phyloP scores from a whole-genome alignment of 2,888 invertebrate genomes.

The Limenitis camilla region DNA sequence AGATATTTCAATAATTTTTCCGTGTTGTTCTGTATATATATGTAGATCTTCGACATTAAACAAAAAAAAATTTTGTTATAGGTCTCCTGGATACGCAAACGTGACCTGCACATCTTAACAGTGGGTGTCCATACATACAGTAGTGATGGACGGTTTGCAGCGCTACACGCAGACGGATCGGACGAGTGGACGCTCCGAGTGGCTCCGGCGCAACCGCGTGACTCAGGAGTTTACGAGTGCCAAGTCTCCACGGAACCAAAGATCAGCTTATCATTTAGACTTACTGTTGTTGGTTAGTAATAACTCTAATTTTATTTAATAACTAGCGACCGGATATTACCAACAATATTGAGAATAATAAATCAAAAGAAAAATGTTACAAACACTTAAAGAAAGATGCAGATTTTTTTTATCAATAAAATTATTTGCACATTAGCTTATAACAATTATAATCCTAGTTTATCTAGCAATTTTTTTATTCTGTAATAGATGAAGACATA shows the following conservation, averaged over 20 bases:
- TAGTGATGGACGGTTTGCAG: slow-evolving; percentile 79
- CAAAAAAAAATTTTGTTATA: slow-evolving; percentile 43
- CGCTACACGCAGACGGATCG: slow-evolving; percentile 76
- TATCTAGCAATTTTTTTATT: no score
- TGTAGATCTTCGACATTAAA: background rate
- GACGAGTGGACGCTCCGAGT: slow-evolving; percentile 77
- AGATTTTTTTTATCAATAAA: no score
- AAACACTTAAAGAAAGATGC: no score
- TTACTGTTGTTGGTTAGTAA: slow-evolving; percentile 85
- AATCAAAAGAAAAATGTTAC: no score
- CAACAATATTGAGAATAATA: no score
- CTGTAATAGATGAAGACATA: no score
- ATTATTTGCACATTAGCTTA: no score
- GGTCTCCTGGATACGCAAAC: slow-evolving; percentile 92
- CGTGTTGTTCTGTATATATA: background rate
- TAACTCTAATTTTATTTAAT: background rate
- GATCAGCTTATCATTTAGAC: slow-evolving; percentile 84
- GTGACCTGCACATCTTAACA: slow-evolving; percentile 84
- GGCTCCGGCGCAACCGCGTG: slow-evolving; percentile 80
- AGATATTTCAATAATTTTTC: background rate
- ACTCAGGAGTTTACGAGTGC: slow-evolving; percentile 93
- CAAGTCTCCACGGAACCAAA: slow-evolving; percentile 95
- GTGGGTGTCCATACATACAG: slow-evolving; percentile 80
- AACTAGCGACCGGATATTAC: background rate
- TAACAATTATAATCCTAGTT: no score